phyloP scores from a whole-genome alignment of 64 coral and sea anemone species.

The Montipora foliosa region DNA sequence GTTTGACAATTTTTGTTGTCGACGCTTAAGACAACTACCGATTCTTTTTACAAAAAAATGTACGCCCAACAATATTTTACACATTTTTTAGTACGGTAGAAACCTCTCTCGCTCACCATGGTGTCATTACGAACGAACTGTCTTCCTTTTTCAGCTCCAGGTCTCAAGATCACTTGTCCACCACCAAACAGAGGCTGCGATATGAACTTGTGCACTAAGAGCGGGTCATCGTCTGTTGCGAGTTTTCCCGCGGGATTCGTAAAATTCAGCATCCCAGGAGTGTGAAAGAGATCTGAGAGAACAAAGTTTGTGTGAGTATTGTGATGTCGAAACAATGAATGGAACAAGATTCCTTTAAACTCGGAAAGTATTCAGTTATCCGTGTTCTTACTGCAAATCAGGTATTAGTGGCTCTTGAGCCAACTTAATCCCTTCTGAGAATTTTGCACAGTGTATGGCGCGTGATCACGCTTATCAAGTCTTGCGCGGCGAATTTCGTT shows the following conservation, averaged over 20 bases:
- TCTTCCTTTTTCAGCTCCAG: constrained; percentile 87
- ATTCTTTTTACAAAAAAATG: neutral
- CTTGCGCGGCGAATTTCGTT: too few relatives aligned
- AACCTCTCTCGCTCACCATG: constrained; percentile 64
- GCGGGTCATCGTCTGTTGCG: constrained; percentile 58
- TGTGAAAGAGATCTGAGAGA: constrained; percentile 74
- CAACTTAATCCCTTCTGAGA: too few relatives aligned
- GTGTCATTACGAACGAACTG: constrained; percentile 90
- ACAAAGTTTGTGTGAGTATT: neutral
- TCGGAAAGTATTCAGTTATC: too few relatives aligned
- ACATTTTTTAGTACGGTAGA: neutral
- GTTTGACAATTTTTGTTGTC: too few relatives aligned
- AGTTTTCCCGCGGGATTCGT: constrained; percentile 65
- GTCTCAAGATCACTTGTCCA: constrained; percentile 81
- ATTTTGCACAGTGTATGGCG: too few relatives aligned
- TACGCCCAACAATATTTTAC: too few relatives aligned
- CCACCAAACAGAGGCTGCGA: constrained; percentile 85
- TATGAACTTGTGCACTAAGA: constrained; percentile 94
- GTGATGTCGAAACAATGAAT: too few relatives aligned
- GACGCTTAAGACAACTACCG: neutral
- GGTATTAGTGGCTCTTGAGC: too few relatives aligned
- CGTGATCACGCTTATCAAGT: too few relatives aligned
- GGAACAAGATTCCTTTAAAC: too few relatives aligned
- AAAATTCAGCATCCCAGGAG: constrained; percentile 84
- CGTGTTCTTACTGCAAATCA: too few relatives aligned